Evolutionary conservation across 2,113 vertebrate genomes (phyloP).

Genomic region (Chlorodrepanis virens): DNA sequence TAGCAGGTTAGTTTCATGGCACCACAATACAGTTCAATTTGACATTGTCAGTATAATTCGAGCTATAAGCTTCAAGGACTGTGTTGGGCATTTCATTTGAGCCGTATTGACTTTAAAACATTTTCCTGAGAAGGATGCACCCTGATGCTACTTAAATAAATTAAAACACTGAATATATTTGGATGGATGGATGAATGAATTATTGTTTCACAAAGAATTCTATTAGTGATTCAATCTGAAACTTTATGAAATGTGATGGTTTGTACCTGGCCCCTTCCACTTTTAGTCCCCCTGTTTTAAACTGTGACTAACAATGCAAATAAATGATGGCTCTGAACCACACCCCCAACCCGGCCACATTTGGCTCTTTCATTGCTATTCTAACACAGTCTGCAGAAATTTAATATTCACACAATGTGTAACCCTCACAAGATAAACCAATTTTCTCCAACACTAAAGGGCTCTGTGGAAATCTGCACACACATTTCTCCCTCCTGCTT

Average conservation of each 20-base stretch:
- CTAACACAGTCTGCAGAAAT: neutral
- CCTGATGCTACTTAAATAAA: neutral
- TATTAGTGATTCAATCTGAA: neutral
- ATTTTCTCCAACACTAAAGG: neutral
- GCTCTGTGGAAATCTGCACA: neutral
- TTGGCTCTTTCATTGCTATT: neutral
- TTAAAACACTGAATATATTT: neutral
- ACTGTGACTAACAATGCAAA: neutral
- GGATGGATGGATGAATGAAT: neutral
- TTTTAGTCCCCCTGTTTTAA: neutral
- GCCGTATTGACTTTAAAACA: neutral
- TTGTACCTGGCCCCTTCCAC: neutral
- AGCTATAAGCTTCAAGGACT: neutral
- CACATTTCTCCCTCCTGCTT: neutral
- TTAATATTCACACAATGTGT: neutral
- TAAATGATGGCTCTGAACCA: neutral
- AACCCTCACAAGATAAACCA: neutral
- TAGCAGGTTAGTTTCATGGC: neutral
- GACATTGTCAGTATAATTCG: neutral
- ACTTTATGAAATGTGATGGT: neutral
- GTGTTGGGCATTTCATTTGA: neutral
- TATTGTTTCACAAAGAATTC: neutral
- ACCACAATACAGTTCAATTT: neutral
- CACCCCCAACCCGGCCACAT: rapidly evolving
- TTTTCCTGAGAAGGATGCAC: neutral